A percentile compares a stretch with the other conserved stretches of the same genome.
phyloP scores from a whole-genome alignment of 2,113 vertebrate genomes.

The Carassius carassius region DNA sequence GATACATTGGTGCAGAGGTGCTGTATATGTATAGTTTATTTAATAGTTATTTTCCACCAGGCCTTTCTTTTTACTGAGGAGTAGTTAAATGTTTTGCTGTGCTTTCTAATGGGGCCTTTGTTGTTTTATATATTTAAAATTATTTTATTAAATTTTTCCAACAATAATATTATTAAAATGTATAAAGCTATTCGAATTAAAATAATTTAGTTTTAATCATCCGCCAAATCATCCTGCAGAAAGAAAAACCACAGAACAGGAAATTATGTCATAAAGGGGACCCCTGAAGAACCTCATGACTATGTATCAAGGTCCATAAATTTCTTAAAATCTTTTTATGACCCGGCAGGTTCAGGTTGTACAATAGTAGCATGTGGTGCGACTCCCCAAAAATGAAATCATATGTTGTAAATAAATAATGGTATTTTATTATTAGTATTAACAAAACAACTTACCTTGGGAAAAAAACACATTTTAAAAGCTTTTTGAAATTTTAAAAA shows the following conservation, averaged over 20 bases:
- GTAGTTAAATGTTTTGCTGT: too few relatives aligned
- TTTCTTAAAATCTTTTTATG: background rate
- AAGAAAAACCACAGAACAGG: too few relatives aligned
- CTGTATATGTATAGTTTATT: background rate
- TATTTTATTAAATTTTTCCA: background rate
- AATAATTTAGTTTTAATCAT: too few relatives aligned
- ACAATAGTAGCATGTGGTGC: too few relatives aligned
- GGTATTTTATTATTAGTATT: too few relatives aligned
- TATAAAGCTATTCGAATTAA: too few relatives aligned
- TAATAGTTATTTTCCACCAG: constrained; percentile 34
- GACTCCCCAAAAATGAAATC: too few relatives aligned
- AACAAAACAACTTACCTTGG: too few relatives aligned
- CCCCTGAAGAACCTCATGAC: background rate
- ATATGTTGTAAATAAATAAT: too few relatives aligned
- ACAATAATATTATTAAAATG: background rate
- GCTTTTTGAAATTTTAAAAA: background rate
- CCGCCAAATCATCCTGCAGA: too few relatives aligned
- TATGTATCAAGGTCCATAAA: background rate
- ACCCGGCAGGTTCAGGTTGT: background rate
- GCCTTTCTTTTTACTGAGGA: background rate
- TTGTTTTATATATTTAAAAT: background rate
- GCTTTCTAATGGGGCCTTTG: background rate
- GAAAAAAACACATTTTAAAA: background rate
- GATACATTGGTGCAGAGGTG: constrained; percentile 49
- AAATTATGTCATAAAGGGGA: too few relatives aligned